Conservation (phyloP, 2,888 invertebrate genomes). For the Cataglyphis livida region DNA sequence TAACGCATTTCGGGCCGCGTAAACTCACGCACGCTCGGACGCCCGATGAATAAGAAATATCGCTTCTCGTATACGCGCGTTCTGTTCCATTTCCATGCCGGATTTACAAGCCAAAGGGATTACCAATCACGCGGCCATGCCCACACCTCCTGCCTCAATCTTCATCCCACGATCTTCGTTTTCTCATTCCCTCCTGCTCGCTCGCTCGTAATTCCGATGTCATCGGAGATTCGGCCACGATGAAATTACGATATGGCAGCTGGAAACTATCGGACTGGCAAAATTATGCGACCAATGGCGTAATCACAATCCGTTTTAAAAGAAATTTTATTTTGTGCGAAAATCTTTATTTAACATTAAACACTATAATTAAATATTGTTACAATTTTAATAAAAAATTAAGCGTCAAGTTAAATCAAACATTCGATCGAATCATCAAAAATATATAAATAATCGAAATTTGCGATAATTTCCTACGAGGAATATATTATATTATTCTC, state of each 20-base stretch:
- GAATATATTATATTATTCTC: not conserved
- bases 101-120: constrained; percentile 70
- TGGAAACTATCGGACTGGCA: constrained; percentile 28
- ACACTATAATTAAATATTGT: not conserved
- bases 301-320: not conserved
- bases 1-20: constrained; percentile 34
- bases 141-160: constrained; percentile 52
- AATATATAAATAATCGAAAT: not conserved
- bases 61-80: constrained; percentile 50
- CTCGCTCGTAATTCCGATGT: constrained; percentile 26
- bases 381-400: not conserved
- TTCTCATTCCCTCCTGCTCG: not conserved
- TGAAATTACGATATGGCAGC: constrained; percentile 35
- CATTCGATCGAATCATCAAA: not conserved
- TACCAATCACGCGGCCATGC: constrained; percentile 70
- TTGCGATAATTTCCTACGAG: not conserved
- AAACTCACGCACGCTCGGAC: constrained; percentile 45
- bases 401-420: not conserved
- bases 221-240: constrained; percentile 35
- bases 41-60: constrained; percentile 58
- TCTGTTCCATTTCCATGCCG: constrained; percentile 57
- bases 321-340: not conserved
- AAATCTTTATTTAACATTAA: not conserved
- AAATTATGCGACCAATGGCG: constrained; percentile 29
- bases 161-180: constrained; percentile 36